Evolutionary conservation across 2,888 invertebrate genomes (phyloP).

Genomic region (Fabriciana adippe): DNA sequence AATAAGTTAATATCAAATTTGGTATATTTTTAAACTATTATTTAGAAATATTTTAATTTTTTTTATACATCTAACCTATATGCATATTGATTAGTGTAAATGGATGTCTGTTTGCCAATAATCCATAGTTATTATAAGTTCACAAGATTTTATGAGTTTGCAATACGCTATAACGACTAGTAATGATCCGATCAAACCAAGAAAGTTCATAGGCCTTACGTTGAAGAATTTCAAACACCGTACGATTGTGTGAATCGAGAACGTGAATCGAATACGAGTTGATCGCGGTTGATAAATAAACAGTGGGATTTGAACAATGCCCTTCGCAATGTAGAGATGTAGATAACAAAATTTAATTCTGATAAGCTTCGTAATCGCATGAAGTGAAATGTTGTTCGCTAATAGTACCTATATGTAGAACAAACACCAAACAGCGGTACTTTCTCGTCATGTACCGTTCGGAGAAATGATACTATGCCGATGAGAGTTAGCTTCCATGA

Average conservation of each 20-base stretch:
- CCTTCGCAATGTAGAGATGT: conserved; percentile 47
- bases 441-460: conserved; percentile 69
- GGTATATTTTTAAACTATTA: conserved; percentile 4
- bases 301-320: conserved; percentile 67
- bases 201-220: conserved; percentile 59
- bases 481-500: conserved; percentile 56
- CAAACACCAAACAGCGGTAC: conserved; percentile 59
- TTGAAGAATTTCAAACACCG: conserved; percentile 67
- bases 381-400: conserved; percentile 30
- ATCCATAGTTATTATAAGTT: conserved; percentile 2
- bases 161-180: conserved; percentile 23
- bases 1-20: not conserved
- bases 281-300: conserved; percentile 70
- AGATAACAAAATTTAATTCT: conserved; percentile 32
- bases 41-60: not conserved
- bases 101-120: conserved; percentile 1
- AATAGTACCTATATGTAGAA: conserved; percentile 31
- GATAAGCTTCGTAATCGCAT: conserved; percentile 25
- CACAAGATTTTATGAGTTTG: conserved; percentile 12
- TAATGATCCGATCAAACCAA: conserved; percentile 47
- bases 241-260: conserved; percentile 75
- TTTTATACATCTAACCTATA: not conserved
- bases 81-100: conserved; percentile 12
- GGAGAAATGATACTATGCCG: conserved; percentile 62
- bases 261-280: conserved; percentile 74